Conservation (phyloP, 2,888 invertebrate genomes). For the Ichneumoninae sp. region DNA sequence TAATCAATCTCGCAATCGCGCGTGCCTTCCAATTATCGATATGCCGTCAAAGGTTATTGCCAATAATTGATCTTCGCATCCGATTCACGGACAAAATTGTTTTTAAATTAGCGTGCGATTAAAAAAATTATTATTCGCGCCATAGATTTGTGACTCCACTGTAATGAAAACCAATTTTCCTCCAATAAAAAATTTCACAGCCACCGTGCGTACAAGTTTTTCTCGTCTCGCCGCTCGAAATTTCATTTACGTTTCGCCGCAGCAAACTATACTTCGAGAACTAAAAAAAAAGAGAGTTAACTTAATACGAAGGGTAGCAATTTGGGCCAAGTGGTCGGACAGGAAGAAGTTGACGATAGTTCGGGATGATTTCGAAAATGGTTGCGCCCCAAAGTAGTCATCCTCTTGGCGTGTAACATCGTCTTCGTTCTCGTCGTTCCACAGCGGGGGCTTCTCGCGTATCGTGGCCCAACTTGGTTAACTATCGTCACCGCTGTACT, state of each 20-base stretch:
- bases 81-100: too few species aligned
- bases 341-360: background rate
- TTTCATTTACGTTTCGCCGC: background rate
- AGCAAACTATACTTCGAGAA: background rate
- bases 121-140: background rate
- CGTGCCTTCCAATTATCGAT: too few species aligned
- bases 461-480: slow-evolving; percentile 61
- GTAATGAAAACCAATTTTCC: background rate
- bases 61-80: too few species aligned
- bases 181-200: background rate
- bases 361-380: slow-evolving; percentile 19
- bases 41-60: too few species aligned
- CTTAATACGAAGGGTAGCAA: slow-evolving; percentile 28
- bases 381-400: slow-evolving; percentile 10
- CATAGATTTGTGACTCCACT: background rate
- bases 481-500: slow-evolving; percentile 57
- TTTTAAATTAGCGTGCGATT: too few species aligned
- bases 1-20: background rate
- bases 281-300: background rate
- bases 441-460: slow-evolving; percentile 2
- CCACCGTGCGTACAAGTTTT: background rate
- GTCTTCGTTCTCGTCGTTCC: slow-evolving; percentile 38
- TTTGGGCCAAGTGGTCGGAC: slow-evolving; percentile 11
- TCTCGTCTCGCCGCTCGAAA: background rate
- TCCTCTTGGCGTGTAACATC: slow-evolving; percentile 10